phyloP scores from a whole-genome alignment of 2,113 vertebrate species.

The Brachypteracias leptosomus region DNA sequence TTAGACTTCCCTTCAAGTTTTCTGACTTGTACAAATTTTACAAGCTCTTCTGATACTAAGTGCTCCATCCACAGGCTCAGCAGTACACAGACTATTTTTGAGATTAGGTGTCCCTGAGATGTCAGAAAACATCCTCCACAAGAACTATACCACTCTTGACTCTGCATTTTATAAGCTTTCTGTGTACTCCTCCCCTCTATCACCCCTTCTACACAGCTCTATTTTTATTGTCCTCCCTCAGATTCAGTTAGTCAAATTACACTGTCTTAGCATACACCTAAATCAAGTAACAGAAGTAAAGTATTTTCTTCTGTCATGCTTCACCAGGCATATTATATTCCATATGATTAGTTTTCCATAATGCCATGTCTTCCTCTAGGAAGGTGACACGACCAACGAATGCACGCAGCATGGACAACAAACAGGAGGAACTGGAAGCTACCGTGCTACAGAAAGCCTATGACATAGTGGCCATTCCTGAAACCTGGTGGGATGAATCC shows the following conservation, averaged over 20 bases:
- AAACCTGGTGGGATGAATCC: too few relatives aligned
- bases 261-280: neutral
- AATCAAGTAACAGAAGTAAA: neutral
- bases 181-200: neutral
- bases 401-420: too few relatives aligned
- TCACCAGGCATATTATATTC: neutral
- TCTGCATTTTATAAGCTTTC: neutral
- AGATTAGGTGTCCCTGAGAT: too few relatives aligned
- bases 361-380: neutral
- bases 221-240: neutral
- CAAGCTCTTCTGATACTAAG: neutral
- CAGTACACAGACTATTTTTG: neutral
- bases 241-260: neutral
- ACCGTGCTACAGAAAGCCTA: too few relatives aligned
- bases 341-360: neutral
- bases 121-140: neutral
- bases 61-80: neutral
- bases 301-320: neutral
- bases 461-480: too few relatives aligned
- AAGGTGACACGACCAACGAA: too few relatives aligned
- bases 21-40: neutral
- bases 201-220: fast-evolving
- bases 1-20: neutral
- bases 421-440: too few relatives aligned
- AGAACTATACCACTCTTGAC: neutral